These are phyloP conservation scores for Alethe diademata DNA, from an alignment of 2,113 vertebrate species.

Conservation along the genomic window DNA sequence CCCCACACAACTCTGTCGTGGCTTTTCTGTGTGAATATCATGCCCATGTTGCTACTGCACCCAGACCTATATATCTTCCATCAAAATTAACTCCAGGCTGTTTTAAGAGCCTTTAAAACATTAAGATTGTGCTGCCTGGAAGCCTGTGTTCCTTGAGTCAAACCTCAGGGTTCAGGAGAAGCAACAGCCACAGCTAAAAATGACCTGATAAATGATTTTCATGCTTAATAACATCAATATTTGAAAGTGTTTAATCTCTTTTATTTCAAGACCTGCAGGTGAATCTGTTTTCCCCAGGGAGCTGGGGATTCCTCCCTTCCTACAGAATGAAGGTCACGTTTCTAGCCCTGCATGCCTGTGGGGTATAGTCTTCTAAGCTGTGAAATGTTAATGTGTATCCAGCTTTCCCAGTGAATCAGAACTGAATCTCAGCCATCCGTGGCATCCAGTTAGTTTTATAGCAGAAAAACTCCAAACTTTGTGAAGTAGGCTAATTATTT, in stretches of 20 bases:
- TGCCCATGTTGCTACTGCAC: rapidly evolving
- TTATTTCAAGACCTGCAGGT: constrained; percentile 21
- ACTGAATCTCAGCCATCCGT: constrained; percentile 1
- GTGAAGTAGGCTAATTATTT: constrained; percentile 62
- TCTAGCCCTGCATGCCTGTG: neutral
- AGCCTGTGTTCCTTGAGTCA: neutral
- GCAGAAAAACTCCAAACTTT: constrained; percentile 34
- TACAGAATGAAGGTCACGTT: constrained; percentile 23
- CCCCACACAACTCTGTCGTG: neutral
- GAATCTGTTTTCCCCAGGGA: constrained; percentile 7
- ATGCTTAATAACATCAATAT: constrained; percentile 2
- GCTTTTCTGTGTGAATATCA: neutral
- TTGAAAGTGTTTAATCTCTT: constrained; percentile 16
- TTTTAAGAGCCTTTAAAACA: neutral
- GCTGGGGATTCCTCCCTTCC: constrained; percentile 41
- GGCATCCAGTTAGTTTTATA: constrained; percentile 37
- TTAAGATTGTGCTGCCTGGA: neutral
- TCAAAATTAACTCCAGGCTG: neutral
- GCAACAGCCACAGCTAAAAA: neutral
- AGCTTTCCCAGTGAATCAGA: constrained; percentile 22
- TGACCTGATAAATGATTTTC: neutral
- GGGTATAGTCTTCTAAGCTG: constrained; percentile 13
- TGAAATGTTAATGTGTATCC: constrained; percentile 54
- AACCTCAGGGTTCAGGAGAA: neutral
- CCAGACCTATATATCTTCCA: neutral